Evolutionary conservation across 2,113 vertebrate genomes (phyloP).

Genomic region (Antennarius striatus): DNA sequence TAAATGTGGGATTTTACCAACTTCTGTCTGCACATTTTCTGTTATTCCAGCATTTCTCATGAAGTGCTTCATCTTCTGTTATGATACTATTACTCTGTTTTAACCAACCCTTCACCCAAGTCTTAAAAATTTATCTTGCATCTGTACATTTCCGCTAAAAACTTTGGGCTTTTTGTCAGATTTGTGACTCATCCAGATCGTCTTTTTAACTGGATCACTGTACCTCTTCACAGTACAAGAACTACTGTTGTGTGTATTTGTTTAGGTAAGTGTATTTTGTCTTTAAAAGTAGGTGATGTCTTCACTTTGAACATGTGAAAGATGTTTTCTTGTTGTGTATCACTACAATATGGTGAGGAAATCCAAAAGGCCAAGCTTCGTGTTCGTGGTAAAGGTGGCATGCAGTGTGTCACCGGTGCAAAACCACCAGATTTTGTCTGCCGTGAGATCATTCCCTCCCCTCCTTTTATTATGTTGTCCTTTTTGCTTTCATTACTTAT

Average conservation of each 20-base stretch:
- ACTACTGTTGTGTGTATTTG: not conserved
- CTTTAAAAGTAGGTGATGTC: slow-evolving; percentile 22
- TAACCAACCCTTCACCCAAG: not conserved
- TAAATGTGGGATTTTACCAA: slow-evolving; percentile 19
- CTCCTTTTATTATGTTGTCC: slow-evolving; percentile 18
- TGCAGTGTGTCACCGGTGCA: too few species aligned
- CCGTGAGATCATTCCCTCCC: not conserved
- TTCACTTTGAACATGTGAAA: slow-evolving; percentile 27
- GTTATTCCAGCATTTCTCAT: slow-evolving; percentile 32
- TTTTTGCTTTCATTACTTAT: slow-evolving; percentile 25
- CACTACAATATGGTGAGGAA: slow-evolving; percentile 20
- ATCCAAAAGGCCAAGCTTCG: slow-evolving; percentile 8
- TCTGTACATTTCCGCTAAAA: slow-evolving; percentile 51
- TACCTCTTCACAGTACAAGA: slow-evolving; percentile 32
- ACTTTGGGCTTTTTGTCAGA: slow-evolving; percentile 21
- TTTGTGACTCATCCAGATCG: slow-evolving; percentile 11
- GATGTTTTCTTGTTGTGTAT: slow-evolving; percentile 25
- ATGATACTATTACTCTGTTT: slow-evolving; percentile 23
- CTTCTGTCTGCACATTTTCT: slow-evolving; percentile 23
- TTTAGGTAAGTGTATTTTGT: slow-evolving; percentile 35
- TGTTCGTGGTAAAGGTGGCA: slow-evolving; percentile 8
- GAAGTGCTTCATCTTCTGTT: slow-evolving; percentile 21
- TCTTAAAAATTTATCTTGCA: slow-evolving; percentile 26
- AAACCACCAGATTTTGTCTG: not conserved
- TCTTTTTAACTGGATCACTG: slow-evolving; percentile 10